phyloP scores from a whole-genome alignment of 2,888 invertebrate genomes.

The Pemphredon lugubris region DNA sequence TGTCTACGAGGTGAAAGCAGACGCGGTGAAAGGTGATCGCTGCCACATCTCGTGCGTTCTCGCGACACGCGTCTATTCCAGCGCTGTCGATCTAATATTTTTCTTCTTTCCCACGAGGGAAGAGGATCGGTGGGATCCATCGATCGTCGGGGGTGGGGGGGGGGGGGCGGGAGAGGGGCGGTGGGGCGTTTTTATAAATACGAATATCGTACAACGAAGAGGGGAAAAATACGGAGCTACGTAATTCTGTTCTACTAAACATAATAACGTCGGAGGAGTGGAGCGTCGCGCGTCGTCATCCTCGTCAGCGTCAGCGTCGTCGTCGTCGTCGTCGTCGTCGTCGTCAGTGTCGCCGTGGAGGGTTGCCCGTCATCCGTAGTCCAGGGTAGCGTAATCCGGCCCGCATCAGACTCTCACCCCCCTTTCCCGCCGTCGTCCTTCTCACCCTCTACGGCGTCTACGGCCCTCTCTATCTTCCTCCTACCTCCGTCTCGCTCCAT shows the following conservation, averaged over 20 bases:
- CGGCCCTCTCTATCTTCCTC: constrained; percentile 4
- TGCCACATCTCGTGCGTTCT: constrained; percentile 43
- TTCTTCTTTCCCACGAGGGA: no score
- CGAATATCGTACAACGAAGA: no score
- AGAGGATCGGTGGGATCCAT: neutral
- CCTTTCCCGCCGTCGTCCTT: constrained; percentile 41
- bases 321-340: no score
- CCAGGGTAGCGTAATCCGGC: constrained; percentile 72
- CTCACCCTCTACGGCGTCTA: constrained; percentile 23
- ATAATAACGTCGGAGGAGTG: constrained; percentile 35
- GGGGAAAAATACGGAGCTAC: no score
- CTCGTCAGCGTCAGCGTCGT: no score
- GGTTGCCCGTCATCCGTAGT: constrained; percentile 60
- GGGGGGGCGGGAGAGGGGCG: no score
- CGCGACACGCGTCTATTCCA: constrained; percentile 25
- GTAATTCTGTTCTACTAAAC: constrained; percentile 29
- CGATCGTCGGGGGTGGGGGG: no score
- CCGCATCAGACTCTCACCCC: constrained; percentile 51
- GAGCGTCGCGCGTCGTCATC: constrained; percentile 31
- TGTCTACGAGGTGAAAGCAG: constrained; percentile 52
- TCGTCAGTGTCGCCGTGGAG: constrained; percentile 40
- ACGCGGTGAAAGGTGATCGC: constrained; percentile 57
- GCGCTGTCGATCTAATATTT: constrained; percentile 28
- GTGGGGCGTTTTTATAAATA: no score
- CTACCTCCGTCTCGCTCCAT: constrained; percentile 66